Percentiles rank a stretch among this genome's conserved stretches.
Conservation (phyloP, 2,797 vertebrate species). For the Poeciliopsis gracilis region DNA sequence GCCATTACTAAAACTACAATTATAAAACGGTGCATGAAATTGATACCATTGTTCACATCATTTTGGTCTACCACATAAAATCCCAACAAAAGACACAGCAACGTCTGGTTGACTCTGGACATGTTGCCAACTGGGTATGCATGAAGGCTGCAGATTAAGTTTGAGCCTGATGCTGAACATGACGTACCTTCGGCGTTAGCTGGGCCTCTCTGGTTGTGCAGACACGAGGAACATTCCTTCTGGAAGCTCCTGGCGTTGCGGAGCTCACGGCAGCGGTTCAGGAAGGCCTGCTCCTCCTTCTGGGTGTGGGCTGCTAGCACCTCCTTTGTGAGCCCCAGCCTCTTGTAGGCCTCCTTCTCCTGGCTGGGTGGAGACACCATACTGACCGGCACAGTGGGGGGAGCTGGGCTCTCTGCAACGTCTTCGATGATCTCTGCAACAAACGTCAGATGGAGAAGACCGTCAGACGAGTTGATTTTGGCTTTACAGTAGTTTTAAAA, state of each 20-base stretch:
- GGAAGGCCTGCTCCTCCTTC: slow-evolving; percentile 93
- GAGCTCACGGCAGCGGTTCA: slow-evolving; percentile 87
- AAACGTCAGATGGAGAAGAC: neutral
- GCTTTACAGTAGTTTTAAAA: neutral
- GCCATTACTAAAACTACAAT: too few relatives aligned
- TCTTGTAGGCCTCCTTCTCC: slow-evolving; percentile 89
- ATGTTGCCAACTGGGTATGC: neutral
- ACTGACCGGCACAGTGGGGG: slow-evolving; percentile 59
- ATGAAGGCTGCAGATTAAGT: neutral
- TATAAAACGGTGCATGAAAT: too few relatives aligned
- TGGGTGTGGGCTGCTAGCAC: slow-evolving; percentile 94
- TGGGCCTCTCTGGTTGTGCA: slow-evolving; percentile 73
- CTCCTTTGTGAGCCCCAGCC: slow-evolving; percentile 91
- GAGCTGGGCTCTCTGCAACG: slow-evolving; percentile 77
- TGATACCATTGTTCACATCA: too few relatives aligned
- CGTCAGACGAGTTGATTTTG: neutral
- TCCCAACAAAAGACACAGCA: neutral
- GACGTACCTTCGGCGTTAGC: slow-evolving; percentile 55
- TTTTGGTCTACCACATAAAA: neutral
- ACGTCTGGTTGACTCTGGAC: neutral
- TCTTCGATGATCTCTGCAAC: slow-evolving; percentile 89
- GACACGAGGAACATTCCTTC: slow-evolving; percentile 80
- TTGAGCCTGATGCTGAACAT: neutral
- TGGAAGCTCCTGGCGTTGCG: slow-evolving; percentile 80
- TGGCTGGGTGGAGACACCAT: slow-evolving; percentile 76